Base-by-base conservation (phyloP, 2,888 invertebrate genomes). In the Lasioglossum vierecki region DNA sequence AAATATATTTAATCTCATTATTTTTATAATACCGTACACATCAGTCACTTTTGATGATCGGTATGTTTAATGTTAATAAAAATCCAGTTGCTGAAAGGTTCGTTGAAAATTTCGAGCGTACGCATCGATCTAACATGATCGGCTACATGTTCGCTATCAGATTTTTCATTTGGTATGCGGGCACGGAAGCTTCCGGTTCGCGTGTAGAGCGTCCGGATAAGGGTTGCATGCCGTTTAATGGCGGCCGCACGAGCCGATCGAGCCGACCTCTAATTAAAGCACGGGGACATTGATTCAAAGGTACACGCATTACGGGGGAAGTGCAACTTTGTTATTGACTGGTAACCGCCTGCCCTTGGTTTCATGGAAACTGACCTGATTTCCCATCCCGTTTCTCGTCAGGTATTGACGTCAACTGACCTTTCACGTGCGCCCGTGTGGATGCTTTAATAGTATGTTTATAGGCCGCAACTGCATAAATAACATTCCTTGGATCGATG, bases 291-390 rank as follows among this genome's bases (percentile, higher is more conserved):
- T 49, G 78, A 77, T 84, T 44, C 73, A 84, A 77, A 77, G 73
- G 84, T 75, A 78, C 77, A 57, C 35, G 72, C 80, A 77, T 85
- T 74, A 84, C 57, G 39, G 71, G 66, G 71, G 72, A 39, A 76
- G 79, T 82, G 78, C 82, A 87, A 88, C 82, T 80, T 83, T 75
- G 85, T 88, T 88, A 79, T 80, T 80, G 80, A 81, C 79, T 80
- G 76, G 77, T 41, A 44, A 60, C 75, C 77, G 80, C 76, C 72
- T 82, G 80, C 44, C 82, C 82, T 79, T 85, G 88, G 84, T 83
- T 81, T 81, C 74, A 76, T 72, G 75, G 82, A 83, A 83, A 83
- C 74, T 90, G 86, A 83, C 88, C 88, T 85, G 85, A 89, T 90
- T 90, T 74, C 41, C 70, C 63, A 66, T 79, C 75, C 70, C 60